These are phyloP conservation scores for Caradrina kadenii DNA, from an alignment of 2,888 invertebrate species.

Conservation along the genomic window DNA sequence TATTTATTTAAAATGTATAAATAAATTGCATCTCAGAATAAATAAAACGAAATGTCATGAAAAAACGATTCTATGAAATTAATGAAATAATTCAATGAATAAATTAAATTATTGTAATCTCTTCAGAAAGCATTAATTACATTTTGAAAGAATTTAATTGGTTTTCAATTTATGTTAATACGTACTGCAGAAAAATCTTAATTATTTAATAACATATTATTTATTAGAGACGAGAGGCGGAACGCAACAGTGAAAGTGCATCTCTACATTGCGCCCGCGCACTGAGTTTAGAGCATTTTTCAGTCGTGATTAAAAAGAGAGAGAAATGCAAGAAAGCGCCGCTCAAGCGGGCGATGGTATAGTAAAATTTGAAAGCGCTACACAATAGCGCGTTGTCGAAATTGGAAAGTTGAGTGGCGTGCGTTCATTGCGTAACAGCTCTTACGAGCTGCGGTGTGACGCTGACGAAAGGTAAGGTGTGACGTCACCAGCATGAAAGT, in stretches of 20 bases:
- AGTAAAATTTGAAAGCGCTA: slow-evolving; percentile 90
- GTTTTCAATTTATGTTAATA: slow-evolving; percentile 40
- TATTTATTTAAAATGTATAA: slow-evolving; percentile 5
- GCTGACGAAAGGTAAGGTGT: slow-evolving; percentile 88
- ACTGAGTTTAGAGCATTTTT: slow-evolving; percentile 87
- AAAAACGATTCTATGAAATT: neutral
- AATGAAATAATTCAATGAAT: neutral
- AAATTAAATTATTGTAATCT: neutral
- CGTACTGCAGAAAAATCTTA: slow-evolving; percentile 48
- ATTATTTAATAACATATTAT: slow-evolving; percentile 60
- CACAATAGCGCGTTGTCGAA: slow-evolving; percentile 90
- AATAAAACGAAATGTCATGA: neutral
- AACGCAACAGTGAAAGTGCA: slow-evolving; percentile 87
- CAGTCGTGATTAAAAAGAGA: slow-evolving; percentile 84
- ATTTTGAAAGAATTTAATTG: slow-evolving; percentile 41
- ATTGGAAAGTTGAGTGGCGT: slow-evolving; percentile 90
- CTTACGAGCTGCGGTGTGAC: slow-evolving; percentile 87
- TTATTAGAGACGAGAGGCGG: slow-evolving; percentile 70
- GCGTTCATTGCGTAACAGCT: slow-evolving; percentile 88
- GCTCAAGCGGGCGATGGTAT: slow-evolving; percentile 82
- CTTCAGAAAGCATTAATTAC: slow-evolving; percentile 17
- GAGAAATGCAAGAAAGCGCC: slow-evolving; percentile 89
- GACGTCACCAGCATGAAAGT: slow-evolving; percentile 89
- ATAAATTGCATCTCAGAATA: neutral
- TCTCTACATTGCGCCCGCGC: slow-evolving; percentile 79